phyloP scores from a whole-genome alignment of 2,797 vertebrate species.

The Hydrophis major region DNA sequence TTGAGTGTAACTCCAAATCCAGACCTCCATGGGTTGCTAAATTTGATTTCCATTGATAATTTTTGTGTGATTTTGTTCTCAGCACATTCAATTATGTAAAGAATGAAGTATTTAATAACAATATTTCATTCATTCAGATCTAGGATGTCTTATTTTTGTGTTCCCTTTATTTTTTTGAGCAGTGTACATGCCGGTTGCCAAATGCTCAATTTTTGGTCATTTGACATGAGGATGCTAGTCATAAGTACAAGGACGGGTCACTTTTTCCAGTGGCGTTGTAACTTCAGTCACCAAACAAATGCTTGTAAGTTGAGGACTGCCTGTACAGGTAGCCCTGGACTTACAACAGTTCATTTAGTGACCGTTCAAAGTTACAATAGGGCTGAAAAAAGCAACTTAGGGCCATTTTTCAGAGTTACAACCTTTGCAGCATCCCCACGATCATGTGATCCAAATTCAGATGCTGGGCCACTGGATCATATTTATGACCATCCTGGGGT shows the following conservation, averaged over 20 bases:
- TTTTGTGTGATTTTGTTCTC: no score
- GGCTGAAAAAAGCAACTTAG: neutral
- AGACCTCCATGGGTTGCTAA: no score
- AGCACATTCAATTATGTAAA: no score
- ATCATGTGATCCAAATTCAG: neutral
- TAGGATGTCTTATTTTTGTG: no score
- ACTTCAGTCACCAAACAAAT: neutral
- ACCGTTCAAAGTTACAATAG: neutral
- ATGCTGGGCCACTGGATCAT: neutral
- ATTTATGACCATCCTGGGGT: neutral
- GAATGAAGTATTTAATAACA: no score
- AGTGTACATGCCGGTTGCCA: neutral
- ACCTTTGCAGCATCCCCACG: neutral
- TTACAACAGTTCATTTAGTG: neutral
- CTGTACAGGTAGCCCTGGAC: neutral
- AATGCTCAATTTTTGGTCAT: neutral
- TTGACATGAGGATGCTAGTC: neutral
- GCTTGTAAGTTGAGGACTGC: neutral
- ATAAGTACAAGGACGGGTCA: neutral
- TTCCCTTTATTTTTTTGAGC: no score
- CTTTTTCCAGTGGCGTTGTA: neutral
- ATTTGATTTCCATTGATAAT: no score
- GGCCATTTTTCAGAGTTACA: neutral
- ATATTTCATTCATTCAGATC: no score
- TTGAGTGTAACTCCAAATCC: no score